Conservation (phyloP, 2,113 vertebrate genomes). For the Phalacrocorax brasilianus region DNA sequence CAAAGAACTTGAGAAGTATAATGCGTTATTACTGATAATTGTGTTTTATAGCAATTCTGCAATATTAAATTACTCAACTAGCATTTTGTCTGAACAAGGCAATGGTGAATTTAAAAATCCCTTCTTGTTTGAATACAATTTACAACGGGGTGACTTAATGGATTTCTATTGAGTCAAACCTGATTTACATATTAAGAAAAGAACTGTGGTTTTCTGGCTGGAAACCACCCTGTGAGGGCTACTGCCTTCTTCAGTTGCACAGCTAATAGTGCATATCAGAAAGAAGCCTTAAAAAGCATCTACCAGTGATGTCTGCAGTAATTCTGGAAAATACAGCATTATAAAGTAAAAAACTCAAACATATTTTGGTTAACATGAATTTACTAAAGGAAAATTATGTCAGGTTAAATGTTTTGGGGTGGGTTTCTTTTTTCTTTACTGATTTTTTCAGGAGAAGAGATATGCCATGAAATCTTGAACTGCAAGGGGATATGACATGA, state of each 20-base stretch:
- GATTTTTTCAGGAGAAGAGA: background rate
- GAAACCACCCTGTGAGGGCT: background rate
- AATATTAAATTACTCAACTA: background rate
- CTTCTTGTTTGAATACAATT: background rate
- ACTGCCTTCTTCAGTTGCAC: background rate
- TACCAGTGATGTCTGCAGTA: background rate
- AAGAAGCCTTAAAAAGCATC: background rate
- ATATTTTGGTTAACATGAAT: background rate
- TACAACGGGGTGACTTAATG: background rate
- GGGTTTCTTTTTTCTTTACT: background rate
- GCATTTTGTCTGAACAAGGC: background rate
- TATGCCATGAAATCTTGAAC: background rate
- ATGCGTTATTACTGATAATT: background rate
- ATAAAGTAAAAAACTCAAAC: background rate
- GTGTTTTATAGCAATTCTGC: background rate
- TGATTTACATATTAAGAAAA: background rate
- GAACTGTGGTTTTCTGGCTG: background rate
- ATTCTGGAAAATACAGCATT: background rate
- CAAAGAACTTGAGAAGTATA: background rate
- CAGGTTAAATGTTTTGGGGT: background rate
- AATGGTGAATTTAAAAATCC: background rate
- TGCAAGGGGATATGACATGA: background rate
- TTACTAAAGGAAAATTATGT: background rate
- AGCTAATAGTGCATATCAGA: background rate
- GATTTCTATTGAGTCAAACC: background rate